A percentile compares a stretch with the other conserved stretches of the same genome.
These are phyloP conservation scores for Acipenser oxyrinchus DNA, from an alignment of 2,797 vertebrate species.

Conservation along the genomic window DNA sequence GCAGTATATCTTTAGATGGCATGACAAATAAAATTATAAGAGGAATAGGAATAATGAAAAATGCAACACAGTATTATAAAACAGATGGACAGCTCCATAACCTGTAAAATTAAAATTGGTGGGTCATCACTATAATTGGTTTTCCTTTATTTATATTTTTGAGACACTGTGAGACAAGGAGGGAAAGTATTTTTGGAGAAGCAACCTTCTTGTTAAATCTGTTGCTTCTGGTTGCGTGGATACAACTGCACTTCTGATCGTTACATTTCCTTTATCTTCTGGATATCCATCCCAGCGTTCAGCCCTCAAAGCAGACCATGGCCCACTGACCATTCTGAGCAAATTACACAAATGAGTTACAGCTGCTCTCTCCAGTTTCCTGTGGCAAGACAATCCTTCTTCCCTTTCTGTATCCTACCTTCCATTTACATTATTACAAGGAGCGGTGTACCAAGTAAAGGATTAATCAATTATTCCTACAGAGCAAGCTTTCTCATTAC, in stretches of 20 bases:
- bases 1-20: too few species aligned
- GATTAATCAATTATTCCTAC: not conserved
- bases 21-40: too few species aligned
- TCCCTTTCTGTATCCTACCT: not conserved
- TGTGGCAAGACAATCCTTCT: too few species aligned
- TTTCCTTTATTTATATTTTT: slow-evolving; percentile 15
- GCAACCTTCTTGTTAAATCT: too few species aligned
- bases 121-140: slow-evolving; percentile 42
- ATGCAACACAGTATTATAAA: slow-evolving; percentile 47
- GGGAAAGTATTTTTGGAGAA: too few species aligned
- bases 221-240: too few species aligned
- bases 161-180: not conserved
- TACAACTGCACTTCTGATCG: too few species aligned
- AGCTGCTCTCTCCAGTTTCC: not conserved
- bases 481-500: not conserved
- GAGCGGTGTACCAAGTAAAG: not conserved
- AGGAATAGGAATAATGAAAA: slow-evolving; percentile 27
- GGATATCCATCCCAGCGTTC: too few species aligned
- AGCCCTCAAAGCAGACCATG: too few species aligned
- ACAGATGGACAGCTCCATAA: slow-evolving; percentile 58
- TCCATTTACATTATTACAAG: not conserved
- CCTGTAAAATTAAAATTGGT: slow-evolving; percentile 36
- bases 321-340: not conserved
- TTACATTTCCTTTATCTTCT: too few species aligned
- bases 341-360: not conserved